A percentile compares a stretch with the other conserved stretches of the same genome.
These are phyloP conservation scores for Eupithecia dodoneata DNA, from an alignment of 2,888 invertebrate genomes.

Conservation along the genomic window DNA sequence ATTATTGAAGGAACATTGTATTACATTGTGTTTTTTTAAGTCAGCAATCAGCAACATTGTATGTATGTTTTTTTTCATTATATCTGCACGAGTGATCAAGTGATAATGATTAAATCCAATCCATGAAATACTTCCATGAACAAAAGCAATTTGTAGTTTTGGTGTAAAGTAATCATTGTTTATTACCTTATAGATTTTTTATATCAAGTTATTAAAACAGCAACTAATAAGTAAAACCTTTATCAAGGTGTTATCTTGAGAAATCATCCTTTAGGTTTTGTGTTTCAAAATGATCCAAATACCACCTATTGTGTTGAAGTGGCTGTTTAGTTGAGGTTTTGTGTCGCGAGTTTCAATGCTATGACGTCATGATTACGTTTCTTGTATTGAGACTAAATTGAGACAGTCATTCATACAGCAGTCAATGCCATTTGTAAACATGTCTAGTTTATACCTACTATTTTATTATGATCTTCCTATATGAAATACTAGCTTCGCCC, in stretches of 20 bases:
- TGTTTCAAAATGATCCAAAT: conserved; percentile 51
- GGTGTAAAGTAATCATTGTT: not conserved
- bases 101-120: not conserved
- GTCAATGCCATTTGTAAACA: conserved; percentile 38
- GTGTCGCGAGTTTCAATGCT: conserved; percentile 59
- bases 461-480: not conserved
- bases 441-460: conserved; percentile 19
- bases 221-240: not conserved
- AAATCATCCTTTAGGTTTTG: conserved; percentile 56
- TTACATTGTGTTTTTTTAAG: not conserved
- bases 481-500: no score
- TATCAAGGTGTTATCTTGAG: conserved; percentile 26
- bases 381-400: conserved; percentile 6
- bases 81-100: not conserved
- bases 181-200: not conserved
- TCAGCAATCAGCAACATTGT: not conserved
- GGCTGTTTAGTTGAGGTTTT: conserved; percentile 61
- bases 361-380: conserved; percentile 11
- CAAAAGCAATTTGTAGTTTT: not conserved
- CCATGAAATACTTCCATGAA: not conserved
- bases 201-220: not conserved
- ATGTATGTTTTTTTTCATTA: not conserved
- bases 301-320: not conserved
- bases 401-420: conserved; percentile 35
- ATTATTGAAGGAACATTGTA: not conserved